Evolutionary conservation across 2,113 vertebrate genomes (phyloP).

Genomic region (Sminthopsis crassicaudata): DNA sequence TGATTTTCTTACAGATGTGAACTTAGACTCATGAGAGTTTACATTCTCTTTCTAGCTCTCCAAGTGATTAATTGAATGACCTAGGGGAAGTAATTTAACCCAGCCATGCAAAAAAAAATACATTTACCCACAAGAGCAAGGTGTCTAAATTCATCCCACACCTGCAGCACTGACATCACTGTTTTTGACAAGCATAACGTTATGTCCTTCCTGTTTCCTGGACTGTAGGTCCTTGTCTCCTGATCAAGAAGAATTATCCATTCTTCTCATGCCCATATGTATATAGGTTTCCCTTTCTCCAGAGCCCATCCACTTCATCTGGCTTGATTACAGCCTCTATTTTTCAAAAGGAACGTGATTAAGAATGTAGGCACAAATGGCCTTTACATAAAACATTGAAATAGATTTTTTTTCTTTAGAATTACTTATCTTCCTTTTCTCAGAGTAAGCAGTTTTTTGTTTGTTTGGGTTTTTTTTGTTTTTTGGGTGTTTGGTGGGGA

Average conservation of each 20-base stretch:
- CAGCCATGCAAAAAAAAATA: slow-evolving; percentile 61
- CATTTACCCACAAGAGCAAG: slow-evolving; percentile 46
- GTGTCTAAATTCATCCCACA: slow-evolving; percentile 54
- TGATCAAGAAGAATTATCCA: slow-evolving; percentile 29
- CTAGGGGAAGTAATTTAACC: slow-evolving; percentile 75
- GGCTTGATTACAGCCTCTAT: background rate
- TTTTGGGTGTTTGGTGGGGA: background rate
- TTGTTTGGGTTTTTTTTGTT: background rate
- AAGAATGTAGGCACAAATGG: background rate
- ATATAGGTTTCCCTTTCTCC: background rate
- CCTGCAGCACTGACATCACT: slow-evolving; percentile 64
- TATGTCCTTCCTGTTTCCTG: background rate
- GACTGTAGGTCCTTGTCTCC: background rate
- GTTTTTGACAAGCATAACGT: slow-evolving; percentile 6
- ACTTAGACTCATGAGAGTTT: slow-evolving; percentile 52
- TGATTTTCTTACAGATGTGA: slow-evolving; percentile 68
- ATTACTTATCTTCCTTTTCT: background rate
- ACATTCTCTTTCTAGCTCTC: slow-evolving; percentile 59
- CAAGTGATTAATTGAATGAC: slow-evolving; percentile 77
- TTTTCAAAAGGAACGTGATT: slow-evolving; percentile 18
- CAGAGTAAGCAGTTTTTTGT: background rate
- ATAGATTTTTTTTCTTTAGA: background rate
- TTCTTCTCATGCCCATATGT: slow-evolving; percentile 46
- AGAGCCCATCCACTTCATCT: background rate
- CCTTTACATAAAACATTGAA: background rate